Conservation (phyloP, 2,113 vertebrate genomes). For the Callipepla squamata region DNA sequence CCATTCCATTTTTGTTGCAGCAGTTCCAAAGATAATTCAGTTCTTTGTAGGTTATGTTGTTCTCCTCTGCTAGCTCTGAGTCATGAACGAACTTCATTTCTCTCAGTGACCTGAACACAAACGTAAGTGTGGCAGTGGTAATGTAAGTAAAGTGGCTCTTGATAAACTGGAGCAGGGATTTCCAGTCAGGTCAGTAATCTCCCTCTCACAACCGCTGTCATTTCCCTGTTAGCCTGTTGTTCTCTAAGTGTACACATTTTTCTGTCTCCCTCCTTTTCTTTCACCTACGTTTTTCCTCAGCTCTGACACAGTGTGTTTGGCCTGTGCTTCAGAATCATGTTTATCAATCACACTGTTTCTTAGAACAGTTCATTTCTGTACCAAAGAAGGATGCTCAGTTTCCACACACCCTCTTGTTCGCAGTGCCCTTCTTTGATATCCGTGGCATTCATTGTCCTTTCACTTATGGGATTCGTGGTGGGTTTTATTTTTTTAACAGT, state of each 20-base stretch:
- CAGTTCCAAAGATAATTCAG: background rate
- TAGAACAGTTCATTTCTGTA: background rate
- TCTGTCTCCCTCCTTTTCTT: background rate
- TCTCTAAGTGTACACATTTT: background rate
- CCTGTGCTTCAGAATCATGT: background rate
- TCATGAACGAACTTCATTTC: background rate
- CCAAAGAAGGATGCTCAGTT: background rate
- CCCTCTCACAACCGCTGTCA: background rate
- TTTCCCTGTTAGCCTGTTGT: background rate
- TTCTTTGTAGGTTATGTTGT: background rate
- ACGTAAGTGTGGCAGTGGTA: background rate
- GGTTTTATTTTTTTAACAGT: background rate
- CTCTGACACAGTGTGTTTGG: background rate
- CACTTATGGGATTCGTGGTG: background rate
- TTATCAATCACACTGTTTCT: background rate
- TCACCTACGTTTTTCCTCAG: background rate
- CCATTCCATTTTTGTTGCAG: background rate
- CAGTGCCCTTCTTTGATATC: background rate
- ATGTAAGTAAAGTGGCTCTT: background rate
- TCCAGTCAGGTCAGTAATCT: background rate
- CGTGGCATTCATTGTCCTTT: background rate
- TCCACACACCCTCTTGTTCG: background rate
- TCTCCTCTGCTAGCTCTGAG: background rate
- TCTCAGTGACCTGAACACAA: background rate
- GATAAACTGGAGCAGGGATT: slow-evolving; percentile 12